Evolutionary conservation across 37 sponge, comb jelly and placozoan genomes (phyloP).

Genomic region (Ianthella basta): DNA sequence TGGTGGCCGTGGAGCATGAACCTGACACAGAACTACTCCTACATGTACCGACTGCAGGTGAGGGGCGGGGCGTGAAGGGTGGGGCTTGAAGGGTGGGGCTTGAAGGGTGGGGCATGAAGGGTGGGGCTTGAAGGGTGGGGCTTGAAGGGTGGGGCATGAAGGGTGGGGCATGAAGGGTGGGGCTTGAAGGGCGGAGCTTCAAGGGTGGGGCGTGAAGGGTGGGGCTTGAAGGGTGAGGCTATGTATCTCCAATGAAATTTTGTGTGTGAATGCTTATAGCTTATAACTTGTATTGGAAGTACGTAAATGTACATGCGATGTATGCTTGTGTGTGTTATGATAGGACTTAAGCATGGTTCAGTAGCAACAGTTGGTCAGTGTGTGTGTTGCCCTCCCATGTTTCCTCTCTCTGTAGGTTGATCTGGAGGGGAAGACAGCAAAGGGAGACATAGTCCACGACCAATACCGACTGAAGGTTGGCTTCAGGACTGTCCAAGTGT

Average conservation of each 20-base stretch:
- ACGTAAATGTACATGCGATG: background rate
- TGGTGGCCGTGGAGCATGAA: slow-evolving; percentile 83
- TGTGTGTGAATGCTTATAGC: background rate
- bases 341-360: background rate
- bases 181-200: slow-evolving; percentile 6
- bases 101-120: no score
- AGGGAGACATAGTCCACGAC: slow-evolving; percentile 13
- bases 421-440: background rate
- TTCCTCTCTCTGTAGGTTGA: background rate
- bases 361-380: background rate
- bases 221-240: no score
- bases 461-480: slow-evolving; percentile 56
- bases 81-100: no score
- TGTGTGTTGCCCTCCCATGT: background rate
- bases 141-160: no score
- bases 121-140: no score
- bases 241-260: no score
- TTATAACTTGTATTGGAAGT: background rate
- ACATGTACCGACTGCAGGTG: slow-evolving; percentile 54
- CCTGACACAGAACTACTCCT: slow-evolving; percentile 8
- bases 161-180: no score
- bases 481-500: slow-evolving; percentile 52
- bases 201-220: no score
- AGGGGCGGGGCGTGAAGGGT: background rate
- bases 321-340: background rate